Conservation (phyloP, 2,113 vertebrate genomes). For the Hypanus sabinus region DNA sequence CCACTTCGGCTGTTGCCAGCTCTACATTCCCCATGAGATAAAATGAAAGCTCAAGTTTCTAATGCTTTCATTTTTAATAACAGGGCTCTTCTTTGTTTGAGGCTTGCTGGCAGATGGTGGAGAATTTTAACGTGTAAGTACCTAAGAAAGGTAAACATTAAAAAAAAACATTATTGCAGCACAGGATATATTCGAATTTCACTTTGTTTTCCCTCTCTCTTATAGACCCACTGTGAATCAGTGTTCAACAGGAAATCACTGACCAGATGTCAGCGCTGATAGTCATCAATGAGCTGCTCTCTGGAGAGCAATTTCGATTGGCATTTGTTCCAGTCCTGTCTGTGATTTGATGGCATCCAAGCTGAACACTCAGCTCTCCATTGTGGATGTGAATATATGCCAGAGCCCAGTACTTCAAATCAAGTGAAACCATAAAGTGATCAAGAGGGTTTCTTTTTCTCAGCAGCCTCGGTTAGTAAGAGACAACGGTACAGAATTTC, state of each 20-base stretch:
- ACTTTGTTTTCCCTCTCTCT: conserved; percentile 19
- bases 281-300: neutral
- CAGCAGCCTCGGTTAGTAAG: neutral
- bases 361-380: neutral
- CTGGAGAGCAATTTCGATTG: conserved; percentile 10
- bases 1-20: neutral
- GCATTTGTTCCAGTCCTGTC: neutral
- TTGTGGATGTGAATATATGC: neutral
- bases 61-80: conserved; percentile 10
- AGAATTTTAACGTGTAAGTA: neutral
- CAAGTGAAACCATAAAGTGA: neutral
- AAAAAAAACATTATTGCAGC: neutral
- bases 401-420: neutral
- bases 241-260: conserved; percentile 4
- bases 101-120: neutral
- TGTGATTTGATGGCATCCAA: neutral
- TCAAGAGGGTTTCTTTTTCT: neutral
- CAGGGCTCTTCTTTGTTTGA: neutral
- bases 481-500: neutral
- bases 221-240: neutral
- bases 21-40: neutral
- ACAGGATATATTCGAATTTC: conserved; percentile 3
- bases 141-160: neutral
- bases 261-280: neutral
- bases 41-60: neutral